Percentiles rank a stretch among this genome's conserved stretches.
phyloP scores from a whole-genome alignment of 1,140 invertebrate genomes.

The honey bee (Apis mellifera) region Amel_HAv3.1 CM009938.2:9679001-9679500 shows the following conservation, averaged over 20 bases:
- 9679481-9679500: too few relatives aligned
- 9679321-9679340: background rate
- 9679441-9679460: too few relatives aligned
- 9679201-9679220: background rate
- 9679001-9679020: too few relatives aligned
- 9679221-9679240: slow-evolving; percentile 33
- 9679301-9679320: slow-evolving; percentile 7
- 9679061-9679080: too few relatives aligned
- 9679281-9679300: slow-evolving; percentile 26
- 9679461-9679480: too few relatives aligned
- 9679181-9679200: background rate
- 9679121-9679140: background rate
- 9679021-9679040: too few relatives aligned
- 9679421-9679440: too few relatives aligned
- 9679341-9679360: background rate
- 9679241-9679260: slow-evolving; percentile 19
- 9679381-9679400: background rate
- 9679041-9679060: too few relatives aligned
- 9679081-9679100: too few relatives aligned
- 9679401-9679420: background rate
- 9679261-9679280: slow-evolving; percentile 11
- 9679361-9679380: background rate
- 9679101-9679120: background rate
- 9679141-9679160: slow-evolving; percentile 31
- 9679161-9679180: slow-evolving; percentile 7